A percentile compares a stretch with the other conserved stretches of the same genome.
Evolutionary conservation across 1,140 invertebrate genomes (phyloP).

Genomic region (Drosophila grimshawi): DNA sequence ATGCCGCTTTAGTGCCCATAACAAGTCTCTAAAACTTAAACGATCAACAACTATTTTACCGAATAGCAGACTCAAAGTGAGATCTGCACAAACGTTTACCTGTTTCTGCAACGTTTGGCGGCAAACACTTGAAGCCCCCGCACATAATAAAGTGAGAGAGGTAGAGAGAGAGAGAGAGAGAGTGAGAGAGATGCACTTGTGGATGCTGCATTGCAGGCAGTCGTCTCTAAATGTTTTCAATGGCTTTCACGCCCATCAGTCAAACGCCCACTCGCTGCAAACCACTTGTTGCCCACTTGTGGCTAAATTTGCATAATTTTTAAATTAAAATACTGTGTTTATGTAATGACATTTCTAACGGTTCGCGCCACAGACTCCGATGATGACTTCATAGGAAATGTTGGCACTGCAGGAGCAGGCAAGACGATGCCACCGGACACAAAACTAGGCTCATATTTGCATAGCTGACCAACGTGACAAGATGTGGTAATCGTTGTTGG

Average conservation of each 20-base stretch:
- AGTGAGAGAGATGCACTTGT: slow-evolving; percentile 13
- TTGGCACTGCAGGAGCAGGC: slow-evolving; percentile 7
- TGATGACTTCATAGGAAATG: slow-evolving; percentile 74
- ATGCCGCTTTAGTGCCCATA: not conserved
- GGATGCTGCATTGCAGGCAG: not conserved
- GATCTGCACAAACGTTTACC: slow-evolving; percentile 22
- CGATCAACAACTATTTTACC: not conserved
- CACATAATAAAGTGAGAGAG: not conserved
- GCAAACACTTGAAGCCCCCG: slow-evolving; percentile 47
- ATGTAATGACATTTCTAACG: slow-evolving; percentile 76
- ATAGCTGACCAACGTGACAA: slow-evolving; percentile 26
- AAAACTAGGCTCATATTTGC: slow-evolving; percentile 40
- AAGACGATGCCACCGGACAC: slow-evolving; percentile 14
- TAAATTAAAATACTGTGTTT: slow-evolving; percentile 75
- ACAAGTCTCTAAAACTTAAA: not conserved
- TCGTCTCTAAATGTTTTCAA: slow-evolving; percentile 38
- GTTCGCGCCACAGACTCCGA: slow-evolving; percentile 33
- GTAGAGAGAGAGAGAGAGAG: not conserved
- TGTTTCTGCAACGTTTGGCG: slow-evolving; percentile 26
- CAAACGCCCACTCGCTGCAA: slow-evolving; percentile 58
- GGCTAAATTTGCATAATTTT: slow-evolving; percentile 73
- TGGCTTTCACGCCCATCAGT: slow-evolving; percentile 62
- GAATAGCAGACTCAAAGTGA: not conserved
- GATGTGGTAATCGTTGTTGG: slow-evolving; percentile 24
- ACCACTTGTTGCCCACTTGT: slow-evolving; percentile 16